phyloP scores from a whole-genome alignment of 1,140 invertebrate species.

The Calosoma granatense region DNA sequence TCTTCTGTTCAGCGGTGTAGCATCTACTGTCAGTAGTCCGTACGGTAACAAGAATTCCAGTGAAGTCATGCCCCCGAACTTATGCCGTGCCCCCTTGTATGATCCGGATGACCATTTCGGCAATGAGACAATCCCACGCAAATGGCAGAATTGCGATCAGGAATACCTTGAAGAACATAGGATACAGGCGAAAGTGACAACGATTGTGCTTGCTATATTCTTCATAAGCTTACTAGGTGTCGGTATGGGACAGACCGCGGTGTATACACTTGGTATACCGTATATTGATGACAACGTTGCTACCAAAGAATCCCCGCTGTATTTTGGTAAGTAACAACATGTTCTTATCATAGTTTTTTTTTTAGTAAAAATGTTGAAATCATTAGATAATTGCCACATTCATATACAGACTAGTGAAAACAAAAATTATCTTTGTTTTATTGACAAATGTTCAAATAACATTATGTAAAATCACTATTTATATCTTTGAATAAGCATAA shows the following conservation, averaged over 20 bases:
- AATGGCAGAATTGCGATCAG: slow-evolving; percentile 39
- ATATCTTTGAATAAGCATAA: no score
- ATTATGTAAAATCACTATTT: no score
- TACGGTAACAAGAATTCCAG: slow-evolving; percentile 27
- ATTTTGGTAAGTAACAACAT: slow-evolving; percentile 73
- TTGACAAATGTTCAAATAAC: no score
- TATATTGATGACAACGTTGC: slow-evolving; percentile 92
- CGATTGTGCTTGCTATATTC: slow-evolving; percentile 72
- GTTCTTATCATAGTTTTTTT: slow-evolving; percentile 6
- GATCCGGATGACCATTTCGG: slow-evolving; percentile 26
- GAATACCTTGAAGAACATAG: slow-evolving; percentile 47
- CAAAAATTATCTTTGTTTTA: no score
- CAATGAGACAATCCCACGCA: background rate
- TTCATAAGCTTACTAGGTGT: slow-evolving; percentile 78
- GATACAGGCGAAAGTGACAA: slow-evolving; percentile 63
- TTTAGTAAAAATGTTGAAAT: no score
- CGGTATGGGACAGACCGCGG: slow-evolving; percentile 86
- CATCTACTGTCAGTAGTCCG: slow-evolving; percentile 18
- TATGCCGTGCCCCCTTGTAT: slow-evolving; percentile 28
- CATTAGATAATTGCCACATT: no score
- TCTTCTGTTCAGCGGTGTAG: slow-evolving; percentile 39
- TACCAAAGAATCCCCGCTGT: slow-evolving; percentile 83
- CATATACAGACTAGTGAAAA: no score
- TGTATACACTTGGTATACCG: slow-evolving; percentile 87
- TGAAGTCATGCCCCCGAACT: slow-evolving; percentile 30